Evolutionary conservation across 2,797 vertebrate species (phyloP).

Genomic region (Cirrhinus mrigala): DNA sequence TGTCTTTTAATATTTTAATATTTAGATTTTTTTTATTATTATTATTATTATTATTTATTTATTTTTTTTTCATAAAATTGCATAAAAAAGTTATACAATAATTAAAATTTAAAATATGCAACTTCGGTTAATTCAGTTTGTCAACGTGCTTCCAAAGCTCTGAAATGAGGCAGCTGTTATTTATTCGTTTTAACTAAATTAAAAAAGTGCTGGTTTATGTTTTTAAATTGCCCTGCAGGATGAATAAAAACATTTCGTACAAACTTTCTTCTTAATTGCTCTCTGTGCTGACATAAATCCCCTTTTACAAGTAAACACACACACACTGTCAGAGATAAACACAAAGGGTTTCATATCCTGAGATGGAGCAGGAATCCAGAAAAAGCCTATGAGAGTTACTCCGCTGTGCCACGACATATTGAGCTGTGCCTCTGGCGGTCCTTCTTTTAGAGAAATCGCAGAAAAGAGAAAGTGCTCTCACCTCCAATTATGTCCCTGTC

Average conservation of each 20-base stretch:
- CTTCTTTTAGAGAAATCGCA: slow-evolving; percentile 10
- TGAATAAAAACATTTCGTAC: neutral
- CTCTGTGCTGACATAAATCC: neutral
- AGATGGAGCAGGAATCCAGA: neutral
- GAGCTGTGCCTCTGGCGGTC: slow-evolving; percentile 24
- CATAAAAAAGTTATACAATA: neutral
- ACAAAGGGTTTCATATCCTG: neutral
- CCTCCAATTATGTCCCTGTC: slow-evolving; percentile 15
- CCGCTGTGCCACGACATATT: neutral
- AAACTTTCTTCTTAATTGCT: slow-evolving; percentile 23
- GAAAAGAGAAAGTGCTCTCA: slow-evolving; percentile 20
- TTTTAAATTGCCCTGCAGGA: neutral
- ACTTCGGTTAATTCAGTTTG: neutral
- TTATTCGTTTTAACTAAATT: neutral
- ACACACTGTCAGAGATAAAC: neutral
- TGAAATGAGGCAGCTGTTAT: neutral
- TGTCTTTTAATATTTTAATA: too few species aligned
- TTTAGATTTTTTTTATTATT: too few species aligned
- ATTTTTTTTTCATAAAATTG: neutral
- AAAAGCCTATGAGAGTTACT: neutral
- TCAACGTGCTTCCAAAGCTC: neutral
- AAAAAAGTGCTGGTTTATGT: neutral
- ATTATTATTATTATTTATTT: too few species aligned
- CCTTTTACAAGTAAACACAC: neutral
- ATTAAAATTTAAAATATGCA: neutral